These are phyloP conservation scores for Sphenodon punctatus DNA, from an alignment of 2,797 vertebrate species.

Conservation along the genomic window DNA sequence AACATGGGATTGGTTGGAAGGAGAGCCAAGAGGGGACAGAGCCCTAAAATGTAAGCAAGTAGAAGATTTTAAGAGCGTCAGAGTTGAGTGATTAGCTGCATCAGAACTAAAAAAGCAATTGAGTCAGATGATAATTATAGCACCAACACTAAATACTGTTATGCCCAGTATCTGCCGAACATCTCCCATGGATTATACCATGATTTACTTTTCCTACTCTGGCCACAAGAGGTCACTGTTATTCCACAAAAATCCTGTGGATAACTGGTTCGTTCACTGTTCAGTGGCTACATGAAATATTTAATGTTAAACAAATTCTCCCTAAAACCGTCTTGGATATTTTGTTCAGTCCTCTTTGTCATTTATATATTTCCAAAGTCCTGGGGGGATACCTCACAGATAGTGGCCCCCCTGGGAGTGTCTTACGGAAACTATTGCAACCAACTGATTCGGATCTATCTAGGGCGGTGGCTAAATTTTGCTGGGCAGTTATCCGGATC, in stretches of 20 bases:
- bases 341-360: accelerated
- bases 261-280: neutral
- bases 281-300: neutral
- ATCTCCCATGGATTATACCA: neutral
- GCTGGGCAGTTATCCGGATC: too few relatives aligned
- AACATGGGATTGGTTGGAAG: neutral
- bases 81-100: too few relatives aligned
- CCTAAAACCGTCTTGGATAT: neutral
- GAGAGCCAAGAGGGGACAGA: neutral
- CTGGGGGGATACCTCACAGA: too few relatives aligned
- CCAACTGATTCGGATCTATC: too few relatives aligned
- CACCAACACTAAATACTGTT: too few relatives aligned
- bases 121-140: too few relatives aligned
- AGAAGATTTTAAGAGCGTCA: too few relatives aligned
- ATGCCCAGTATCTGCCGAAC: neutral
- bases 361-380: too few relatives aligned
- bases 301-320: neutral
- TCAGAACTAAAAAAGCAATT: too few relatives aligned
- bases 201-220: neutral
- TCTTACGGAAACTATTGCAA: too few relatives aligned
- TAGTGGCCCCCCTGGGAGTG: too few relatives aligned
- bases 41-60: neutral
- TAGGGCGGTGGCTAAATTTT: too few relatives aligned
- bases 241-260: neutral
- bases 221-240: neutral